Percentiles rank a stretch among this genome's conserved stretches.
These are phyloP conservation scores for Archaeoteleia sp. DNA, from an alignment of 2,888 invertebrate species.

Conservation along the genomic window DNA sequence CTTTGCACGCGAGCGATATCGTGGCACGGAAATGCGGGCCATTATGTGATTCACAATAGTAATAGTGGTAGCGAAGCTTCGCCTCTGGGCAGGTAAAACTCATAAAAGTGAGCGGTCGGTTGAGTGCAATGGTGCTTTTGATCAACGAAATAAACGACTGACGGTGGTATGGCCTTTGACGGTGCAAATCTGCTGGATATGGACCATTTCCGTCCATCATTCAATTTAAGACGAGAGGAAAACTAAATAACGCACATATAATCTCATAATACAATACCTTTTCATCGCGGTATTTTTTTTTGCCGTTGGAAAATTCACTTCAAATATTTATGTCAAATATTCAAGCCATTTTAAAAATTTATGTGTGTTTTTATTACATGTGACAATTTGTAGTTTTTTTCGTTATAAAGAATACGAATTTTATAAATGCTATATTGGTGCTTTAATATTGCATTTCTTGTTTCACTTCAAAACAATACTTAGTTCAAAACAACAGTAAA, in stretches of 20 bases:
- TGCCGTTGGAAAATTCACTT: too few relatives aligned
- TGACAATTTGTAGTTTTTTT: too few relatives aligned
- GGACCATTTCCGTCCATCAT: conserved; percentile 37
- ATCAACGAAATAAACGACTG: conserved; percentile 47
- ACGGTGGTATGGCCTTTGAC: conserved; percentile 39
- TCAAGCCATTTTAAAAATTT: too few relatives aligned
- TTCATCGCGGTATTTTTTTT: too few relatives aligned
- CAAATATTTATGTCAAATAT: too few relatives aligned
- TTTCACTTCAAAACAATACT: too few relatives aligned
- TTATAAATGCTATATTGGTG: too few relatives aligned
- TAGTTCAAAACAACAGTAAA: too few relatives aligned
- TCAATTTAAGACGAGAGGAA: conserved; percentile 29
- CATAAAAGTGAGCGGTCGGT: conserved; percentile 50
- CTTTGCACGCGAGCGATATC: conserved; percentile 12
- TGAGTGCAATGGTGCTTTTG: conserved; percentile 44
- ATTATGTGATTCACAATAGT: conserved; percentile 47
- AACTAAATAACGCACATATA: neutral
- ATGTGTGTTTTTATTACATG: too few relatives aligned
- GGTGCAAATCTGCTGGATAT: conserved; percentile 31
- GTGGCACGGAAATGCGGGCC: conserved; percentile 44
- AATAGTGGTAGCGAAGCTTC: conserved; percentile 32
- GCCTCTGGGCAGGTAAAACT: conserved; percentile 38
- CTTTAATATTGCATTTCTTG: too few relatives aligned
- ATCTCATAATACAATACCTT: conserved; percentile 12
- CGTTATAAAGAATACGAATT: too few relatives aligned